These are phyloP conservation scores for Anoncus sp. DNA, from an alignment of 2,888 invertebrate genomes.

Conservation along the genomic window DNA sequence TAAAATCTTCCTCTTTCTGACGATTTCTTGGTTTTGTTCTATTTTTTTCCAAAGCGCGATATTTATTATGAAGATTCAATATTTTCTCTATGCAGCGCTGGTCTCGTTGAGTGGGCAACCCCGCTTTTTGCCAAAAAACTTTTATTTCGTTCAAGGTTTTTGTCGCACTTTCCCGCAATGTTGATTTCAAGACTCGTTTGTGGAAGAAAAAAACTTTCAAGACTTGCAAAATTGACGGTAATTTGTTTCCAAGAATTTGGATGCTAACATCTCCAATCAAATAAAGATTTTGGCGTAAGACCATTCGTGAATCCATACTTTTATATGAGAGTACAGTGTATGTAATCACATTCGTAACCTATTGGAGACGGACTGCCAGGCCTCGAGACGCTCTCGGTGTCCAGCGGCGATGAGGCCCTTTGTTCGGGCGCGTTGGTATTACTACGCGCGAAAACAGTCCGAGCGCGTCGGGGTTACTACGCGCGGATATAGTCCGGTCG, in stretches of 20 bases:
- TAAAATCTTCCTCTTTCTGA: background rate
- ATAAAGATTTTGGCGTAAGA: conserved; percentile 8
- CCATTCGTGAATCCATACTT: no score
- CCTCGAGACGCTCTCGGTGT: no score
- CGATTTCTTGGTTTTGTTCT: background rate
- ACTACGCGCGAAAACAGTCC: no score
- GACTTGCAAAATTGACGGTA: conserved; percentile 13
- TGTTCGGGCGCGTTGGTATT: no score
- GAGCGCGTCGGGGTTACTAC: no score
- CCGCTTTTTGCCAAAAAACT: conserved; percentile 14
- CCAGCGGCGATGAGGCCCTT: no score
- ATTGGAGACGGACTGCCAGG: no score
- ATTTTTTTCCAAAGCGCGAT: background rate
- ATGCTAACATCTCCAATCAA: conserved; percentile 11
- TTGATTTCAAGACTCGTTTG: conserved; percentile 7
- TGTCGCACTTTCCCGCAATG: conserved; percentile 6
- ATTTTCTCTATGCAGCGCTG: conserved; percentile 2
- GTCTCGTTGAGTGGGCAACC: conserved; percentile 2
- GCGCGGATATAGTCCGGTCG: no score
- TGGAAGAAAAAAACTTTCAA: conserved; percentile 23
- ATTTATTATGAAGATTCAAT: background rate
- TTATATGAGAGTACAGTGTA: no score
- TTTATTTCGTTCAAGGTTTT: background rate
- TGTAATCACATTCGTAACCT: no score
- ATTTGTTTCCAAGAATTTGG: conserved; percentile 14